Evolutionary conservation across 2,888 invertebrate genomes (phyloP), one percentile per base, ranked within the genome.

Genomic region (Tetranychus truncatus): DNA sequence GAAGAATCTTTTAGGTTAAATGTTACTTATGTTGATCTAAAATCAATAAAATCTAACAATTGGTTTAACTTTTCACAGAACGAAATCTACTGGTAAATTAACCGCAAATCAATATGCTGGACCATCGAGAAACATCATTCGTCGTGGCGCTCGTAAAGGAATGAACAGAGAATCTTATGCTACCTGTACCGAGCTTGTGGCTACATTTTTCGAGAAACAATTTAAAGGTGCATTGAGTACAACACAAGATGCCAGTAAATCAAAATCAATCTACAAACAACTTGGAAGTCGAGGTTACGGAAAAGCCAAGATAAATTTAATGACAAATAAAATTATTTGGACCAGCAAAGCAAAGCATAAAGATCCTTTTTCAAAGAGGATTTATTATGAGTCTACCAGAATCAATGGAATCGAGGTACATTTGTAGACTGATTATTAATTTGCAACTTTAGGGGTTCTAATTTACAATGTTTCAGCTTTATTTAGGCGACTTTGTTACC

Each of bases 151-250:
- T 55, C 55, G 55, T 55, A 55, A 55, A 55, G 9, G 11, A 7
- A 55, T 55, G 9, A 72, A 75, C 20, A 84, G 85, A 9, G 88
- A 88, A 86, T 88, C 88, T 0, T 89, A 88, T 83, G 91, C 91
- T 0, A 89, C 90, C 0, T 90, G 90, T 0, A 92, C 92, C 6
- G 87, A 88, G 46, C 84, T 91, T 11, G 91, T 92, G 0, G 84
- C 86, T 74, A 86, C 88, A 80, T 88, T 91, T 75, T 91, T 92
- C 81, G 91, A 91, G 83, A 87, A 86, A 77, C 88, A 91, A 81
- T 92, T 92, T 80, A 82, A 72, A 66, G 76, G 74, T 34, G 76
- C 71, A 6, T 69, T 76, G 21, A 74, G 66, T 34, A 45, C 55
- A n/a, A 55, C 71, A 11, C 9, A 34, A 9, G 65, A 73, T 69